Evolutionary conservation across 2,113 vertebrate species (phyloP).

Genomic region (Calidris pygmaea): DNA sequence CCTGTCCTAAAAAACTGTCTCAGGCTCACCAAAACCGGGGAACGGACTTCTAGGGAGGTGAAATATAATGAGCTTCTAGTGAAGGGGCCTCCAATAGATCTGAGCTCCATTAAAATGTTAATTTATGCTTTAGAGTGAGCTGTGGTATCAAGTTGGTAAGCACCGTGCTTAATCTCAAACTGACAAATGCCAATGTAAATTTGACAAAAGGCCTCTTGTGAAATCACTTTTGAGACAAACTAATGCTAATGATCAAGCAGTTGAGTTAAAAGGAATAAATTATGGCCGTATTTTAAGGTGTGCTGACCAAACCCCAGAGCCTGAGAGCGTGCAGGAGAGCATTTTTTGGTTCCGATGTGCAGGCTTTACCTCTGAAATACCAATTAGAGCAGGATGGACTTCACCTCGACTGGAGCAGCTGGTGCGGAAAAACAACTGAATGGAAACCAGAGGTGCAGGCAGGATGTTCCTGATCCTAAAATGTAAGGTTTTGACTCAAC

Average conservation of each 20-base stretch:
- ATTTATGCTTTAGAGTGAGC: constrained; percentile 54
- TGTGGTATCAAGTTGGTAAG: constrained; percentile 16
- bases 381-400: background rate
- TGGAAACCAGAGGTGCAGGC: background rate
- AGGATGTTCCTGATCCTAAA: background rate
- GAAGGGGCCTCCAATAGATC: constrained; percentile 32
- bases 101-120: constrained; percentile 41
- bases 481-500: background rate
- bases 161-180: constrained; percentile 12
- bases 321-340: fast-evolving
- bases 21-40: background rate
- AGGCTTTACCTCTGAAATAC: background rate
- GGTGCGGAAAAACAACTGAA: background rate
- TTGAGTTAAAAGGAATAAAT: constrained; percentile 46
- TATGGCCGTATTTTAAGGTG: background rate
- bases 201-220: constrained; percentile 62
- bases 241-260: constrained; percentile 34
- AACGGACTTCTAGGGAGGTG: background rate
- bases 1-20: background rate
- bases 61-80: constrained; percentile 13
- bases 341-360: background rate
- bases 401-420: background rate
- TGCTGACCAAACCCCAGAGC: background rate
- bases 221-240: constrained; percentile 40
- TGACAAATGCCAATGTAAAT: constrained; percentile 30